Evolutionary conservation across 2,888 invertebrate genomes (phyloP), one percentile per base, ranked within the genome.

Genomic region (Nysson spinosus): DNA sequence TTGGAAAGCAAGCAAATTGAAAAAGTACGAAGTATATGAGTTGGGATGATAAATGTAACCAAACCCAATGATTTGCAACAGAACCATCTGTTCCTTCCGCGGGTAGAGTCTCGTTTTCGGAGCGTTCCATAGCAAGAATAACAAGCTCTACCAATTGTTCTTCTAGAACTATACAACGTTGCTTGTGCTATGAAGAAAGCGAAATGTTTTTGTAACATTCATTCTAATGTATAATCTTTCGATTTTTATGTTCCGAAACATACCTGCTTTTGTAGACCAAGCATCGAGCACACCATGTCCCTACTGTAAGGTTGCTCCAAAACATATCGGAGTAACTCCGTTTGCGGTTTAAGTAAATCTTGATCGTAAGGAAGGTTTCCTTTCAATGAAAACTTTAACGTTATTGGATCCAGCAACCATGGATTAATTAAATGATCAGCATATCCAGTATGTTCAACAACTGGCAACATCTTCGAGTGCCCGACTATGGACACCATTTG

Each of bases 401-500:
- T 95, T 9, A 91, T 90, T 0, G 95, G 94, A 88, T 98, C 97
- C 39, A 99, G 88, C 75, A 96, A 92, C 98, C 98, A 98, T 0
- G 96, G 96, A 87, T 95, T 96, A 47, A 96, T 94, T 43, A 95
- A 90, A 83, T 96, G 95, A 86, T 96, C 96, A 0, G 95, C 94
- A 85, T 96, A 96, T 4, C 95, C 95, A 43, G 95, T 95, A 84
- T 96, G 96, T 77, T 98, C 97, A 0, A 98, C 96, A 11, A 98
- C 95, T 0, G 98, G 98, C 46, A 97, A 88, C 94, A 98, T 95
- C 82, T 94, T 93, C 0, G 95, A 92, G 78, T 97, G 94, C 0
- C 96, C 96, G 70, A 95, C 93, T 54, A 97, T 95, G 0, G 97
- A 95, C 0, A 98, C 95, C 96, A 98, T 98, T 89, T 98, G 97